Base-by-base conservation (phyloP, 2,797 vertebrate species). In the Pitangus sulphuratus region DNA sequence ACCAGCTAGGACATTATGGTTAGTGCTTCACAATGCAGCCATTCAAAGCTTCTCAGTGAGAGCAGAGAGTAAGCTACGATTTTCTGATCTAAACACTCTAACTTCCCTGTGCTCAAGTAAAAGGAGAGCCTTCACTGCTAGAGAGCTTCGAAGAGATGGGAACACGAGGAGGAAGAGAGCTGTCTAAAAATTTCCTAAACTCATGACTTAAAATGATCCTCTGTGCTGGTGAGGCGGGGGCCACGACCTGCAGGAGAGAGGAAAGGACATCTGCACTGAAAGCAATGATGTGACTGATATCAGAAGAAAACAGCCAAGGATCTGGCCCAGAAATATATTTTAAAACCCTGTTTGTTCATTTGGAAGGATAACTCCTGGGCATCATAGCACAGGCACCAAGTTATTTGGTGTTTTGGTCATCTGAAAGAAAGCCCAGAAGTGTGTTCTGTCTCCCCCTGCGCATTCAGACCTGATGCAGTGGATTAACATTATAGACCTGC, bases 51-150 rank as follows among this genome's bases (percentile, higher is more conserved):
- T 30, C 84, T 66, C 42, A 31, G 56, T 50, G 77, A 87, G 65
- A 95, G 71, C 86, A 80, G 26, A 93, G 74, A 95, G 60, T 25
- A 87, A 89, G n/a, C 42, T 44, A 82, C 57, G 39, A 24, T 79
- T 95, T 96, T 93, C 70, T 92, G 70, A 93, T 82, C 70, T 95
- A 62, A 93, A 42, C 64, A 39, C 56, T 85, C 66, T 70, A 48
- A 66, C 71, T 56, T 92, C 60, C 60, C 53, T 64, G 19, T 48
- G 20, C 53, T 90, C 42, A 11, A 28, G 64, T 26, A 30, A 87
- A 96, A 94, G 62, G 33, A 92, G 60, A 77, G 37, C 33, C 86
- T 69, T 91, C 82, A 71, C 31, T 75, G 61, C 54, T 76, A 91
- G 70, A 0, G 3, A 68, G 42, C 64, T 95, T 90, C 80, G 75